Evolutionary conservation across 1,140 invertebrate genomes (phyloP), one percentile per base, ranked within the genome.

Genomic region (Hesperophylax magnus): DNA sequence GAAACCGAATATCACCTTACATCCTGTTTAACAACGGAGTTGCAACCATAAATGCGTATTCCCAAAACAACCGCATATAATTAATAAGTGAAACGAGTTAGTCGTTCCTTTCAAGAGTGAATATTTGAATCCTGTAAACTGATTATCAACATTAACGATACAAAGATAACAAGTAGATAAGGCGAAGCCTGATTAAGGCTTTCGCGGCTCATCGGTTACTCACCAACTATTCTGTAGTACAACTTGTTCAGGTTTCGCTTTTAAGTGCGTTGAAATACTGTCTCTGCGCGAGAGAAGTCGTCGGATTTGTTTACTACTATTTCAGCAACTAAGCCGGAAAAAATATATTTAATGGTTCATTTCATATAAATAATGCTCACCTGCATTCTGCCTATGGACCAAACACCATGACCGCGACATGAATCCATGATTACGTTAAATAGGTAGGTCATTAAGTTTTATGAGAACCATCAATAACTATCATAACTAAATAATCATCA

Each of bases 41-140:
- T 67, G 63, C 47, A 47, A 47, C 39, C 39, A 78, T 78, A 65
- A 34, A 27, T 67, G 52, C 47, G n/a, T 22, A 52, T 78, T 67
- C 24, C 18, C 24, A 78, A 78, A 78, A 53, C 24, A 17, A 53
- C 61, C 20, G 4, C 31, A 9, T 77, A 60, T 78, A 78, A 78
- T 78, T 78, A 78, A 77, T 69, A 78, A 67, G 22, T 56, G 77
- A 52, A 67, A 78, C 77, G 27, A 78, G 77, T 78, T 54, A 63
- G 61, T 54, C 52, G 22, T 54, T 17, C 75, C 75, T 77, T 77
- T 77, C 75, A 63, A 65, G 39, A 67, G 61, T 20, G 61, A 78
- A 24, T 17, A 18, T 78, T 34, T 67, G 60, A 54, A 78, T 69
- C 63, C 63, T 78, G 77, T 24, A 54, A 78, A 78, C 77, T 67